Evolutionary conservation across 2,888 invertebrate species (phyloP), one percentile per base, ranked within the genome.

Genomic region (Sinhomidia bicolor): DNA sequence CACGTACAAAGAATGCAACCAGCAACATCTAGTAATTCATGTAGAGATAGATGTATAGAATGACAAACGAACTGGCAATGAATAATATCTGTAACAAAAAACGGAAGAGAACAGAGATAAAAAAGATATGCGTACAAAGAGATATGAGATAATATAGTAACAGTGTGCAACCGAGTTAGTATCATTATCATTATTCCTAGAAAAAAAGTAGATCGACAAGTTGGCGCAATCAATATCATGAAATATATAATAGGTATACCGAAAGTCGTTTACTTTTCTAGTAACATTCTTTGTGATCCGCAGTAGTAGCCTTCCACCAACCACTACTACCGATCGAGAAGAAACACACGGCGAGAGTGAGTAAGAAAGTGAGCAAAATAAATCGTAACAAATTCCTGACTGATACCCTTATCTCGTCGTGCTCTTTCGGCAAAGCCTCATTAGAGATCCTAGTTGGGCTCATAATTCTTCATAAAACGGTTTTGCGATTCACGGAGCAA

Each of bases 341-440:
- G 9, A 9, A 78, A 54, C 29, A 32, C 78, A 36, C 36, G 23
- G 12, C 36, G 5, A 44, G 17, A 36, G 32, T 44, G 0, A 68
- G 41, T 57, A 68, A 79, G 79, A 80, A 81, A 86, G 80, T 80
- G 86, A 81, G 86, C 44, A 81, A 81, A 86, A 86, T 86, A 82
- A 88, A 88, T 88, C 65, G 87, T 88, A 88, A 81, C 82, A 88
- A 78, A 88, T 88, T 88, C 76, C 54, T 76, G n/a, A 10, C 47
- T 76, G 41, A 44, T 68, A 62, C 81, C 44, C 51, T 82, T 82
- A 62, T 76, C 81, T 74, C 17, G 23, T 60, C 65, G 29, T 71
- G 54, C 44, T 82, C 32, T 88, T 82, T 88, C 87, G 87, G 87
- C 82, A 20, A 41, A 88, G 60, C 32, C 82, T 88, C 87, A 88